Evolutionary conservation across 2,797 vertebrate species (phyloP), one percentile per base, ranked within the genome.

Genomic region (Vireo griseus): DNA sequence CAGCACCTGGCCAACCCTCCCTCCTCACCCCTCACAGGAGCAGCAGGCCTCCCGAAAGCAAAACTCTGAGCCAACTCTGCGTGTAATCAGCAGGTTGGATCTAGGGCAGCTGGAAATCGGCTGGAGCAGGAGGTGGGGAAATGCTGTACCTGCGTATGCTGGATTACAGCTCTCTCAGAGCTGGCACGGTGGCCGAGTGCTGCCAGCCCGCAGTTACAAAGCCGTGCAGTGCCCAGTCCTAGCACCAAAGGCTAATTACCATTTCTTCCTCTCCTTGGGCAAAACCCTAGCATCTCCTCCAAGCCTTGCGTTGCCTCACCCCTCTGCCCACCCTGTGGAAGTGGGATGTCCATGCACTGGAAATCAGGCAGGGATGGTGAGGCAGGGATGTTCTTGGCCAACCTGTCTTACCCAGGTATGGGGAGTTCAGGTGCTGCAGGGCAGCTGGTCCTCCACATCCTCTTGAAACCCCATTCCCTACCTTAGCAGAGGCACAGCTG

Each of bases 41-140:
- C 58, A 14, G 45, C 57, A 65, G 80, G 77, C 65, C 76, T 93
- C 83, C 86, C 4, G 0, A 79, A 82, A 92, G 71, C 71, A 51
- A 35, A 90, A 61, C 50, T 63, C 77, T 5, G 9, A 71, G 88
- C 2, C 84, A 71, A 16, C 35, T 1, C 29, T 14, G 22, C 1
- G 1, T 40, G 51, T 89, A 94, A 96, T 95, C 96, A 82, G 91
- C 88, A 69, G 96, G 96, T 96, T 96, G 92, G 74, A 96, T 96
- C 96, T 96, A 95, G 96, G 95, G 92, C 92, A 95, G n/a, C 0
- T 86, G 91, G 88, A 76, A 93, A 88, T 86, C 67, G 86, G 80
- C 91, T 50, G 88, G 69, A 76, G 80, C 91, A 47, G 88, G 69
- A 76, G 71, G 58, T 40, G 72, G 39, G 59, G 82, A 92, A 84